Evolutionary conservation across 2,888 invertebrate species (phyloP).

Genomic region (Leptinotarsa peninsularis): DNA sequence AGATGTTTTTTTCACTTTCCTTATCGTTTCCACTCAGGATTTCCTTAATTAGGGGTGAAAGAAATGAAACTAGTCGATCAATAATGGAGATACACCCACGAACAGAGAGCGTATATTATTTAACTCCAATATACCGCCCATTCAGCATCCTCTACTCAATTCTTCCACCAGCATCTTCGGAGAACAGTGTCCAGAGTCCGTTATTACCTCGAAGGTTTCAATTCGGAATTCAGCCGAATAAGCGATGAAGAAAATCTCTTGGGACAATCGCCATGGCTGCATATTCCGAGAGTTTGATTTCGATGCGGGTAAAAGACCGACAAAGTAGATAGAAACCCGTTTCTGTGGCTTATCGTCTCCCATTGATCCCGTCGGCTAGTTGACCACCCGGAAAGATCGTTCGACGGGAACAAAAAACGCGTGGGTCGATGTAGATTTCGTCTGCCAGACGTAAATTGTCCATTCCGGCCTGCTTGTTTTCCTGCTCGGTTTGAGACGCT

Average conservation of each 20-base stretch:
- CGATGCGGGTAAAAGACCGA: constrained; percentile 12
- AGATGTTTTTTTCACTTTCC: neutral
- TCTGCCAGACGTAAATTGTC: neutral
- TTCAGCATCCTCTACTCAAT: neutral
- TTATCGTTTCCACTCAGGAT: neutral
- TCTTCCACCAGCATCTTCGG: neutral
- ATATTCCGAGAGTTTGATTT: constrained; percentile 21
- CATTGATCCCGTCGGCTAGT: neutral
- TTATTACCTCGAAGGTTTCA: constrained; percentile 35
- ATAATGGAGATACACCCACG: too few relatives aligned
- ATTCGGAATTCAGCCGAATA: constrained; percentile 39
- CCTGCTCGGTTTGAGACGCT: neutral
- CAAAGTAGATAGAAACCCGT: constrained; percentile 5
- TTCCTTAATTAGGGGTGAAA: neutral
- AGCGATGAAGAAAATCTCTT: constrained; percentile 31
- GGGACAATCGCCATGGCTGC: constrained; percentile 30
- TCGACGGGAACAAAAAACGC: neutral
- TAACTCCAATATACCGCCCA: too few relatives aligned
- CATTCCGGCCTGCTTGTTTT: neutral
- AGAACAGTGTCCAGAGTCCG: constrained; percentile 31
- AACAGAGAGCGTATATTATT: too few relatives aligned
- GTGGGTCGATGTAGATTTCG: neutral
- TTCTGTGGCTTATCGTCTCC: constrained; percentile 4
- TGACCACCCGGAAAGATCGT: neutral
- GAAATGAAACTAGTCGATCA: too few relatives aligned